Conservation (phyloP, 2,888 invertebrate species). For the Alcis repandata region DNA sequence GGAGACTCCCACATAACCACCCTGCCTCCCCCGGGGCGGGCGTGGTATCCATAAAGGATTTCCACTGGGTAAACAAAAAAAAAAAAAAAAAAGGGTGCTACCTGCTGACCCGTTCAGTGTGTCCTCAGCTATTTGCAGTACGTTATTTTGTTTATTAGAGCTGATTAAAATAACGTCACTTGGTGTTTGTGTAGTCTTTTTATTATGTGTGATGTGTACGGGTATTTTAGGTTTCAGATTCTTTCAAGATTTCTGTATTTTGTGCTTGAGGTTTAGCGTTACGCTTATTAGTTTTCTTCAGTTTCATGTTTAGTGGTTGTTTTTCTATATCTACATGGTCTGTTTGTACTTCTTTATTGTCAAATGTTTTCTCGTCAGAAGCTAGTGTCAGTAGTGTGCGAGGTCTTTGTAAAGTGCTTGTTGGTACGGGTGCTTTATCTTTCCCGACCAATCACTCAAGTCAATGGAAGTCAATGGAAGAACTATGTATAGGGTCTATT, state of each 20-base stretch:
- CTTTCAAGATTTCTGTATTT: neutral
- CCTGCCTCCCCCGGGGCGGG: too few relatives aligned
- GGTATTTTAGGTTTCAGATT: neutral
- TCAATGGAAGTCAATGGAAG: too few relatives aligned
- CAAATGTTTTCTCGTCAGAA: neutral
- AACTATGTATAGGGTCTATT: too few relatives aligned
- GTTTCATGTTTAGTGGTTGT: neutral
- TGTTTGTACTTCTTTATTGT: neutral
- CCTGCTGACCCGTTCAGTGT: neutral
- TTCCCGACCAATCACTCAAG: too few relatives aligned
- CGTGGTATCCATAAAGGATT: too few relatives aligned
- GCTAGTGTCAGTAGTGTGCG: neutral
- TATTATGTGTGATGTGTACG: neutral
- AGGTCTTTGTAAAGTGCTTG: neutral
- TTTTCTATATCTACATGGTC: neutral
- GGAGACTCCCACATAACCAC: too few relatives aligned
- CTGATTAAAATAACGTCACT: neutral
- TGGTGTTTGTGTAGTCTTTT: neutral
- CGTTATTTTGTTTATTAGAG: slow-evolving; percentile 11
- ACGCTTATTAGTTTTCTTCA: neutral
- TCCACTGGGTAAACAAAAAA: too few relatives aligned
- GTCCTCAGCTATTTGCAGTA: slow-evolving; percentile 2
- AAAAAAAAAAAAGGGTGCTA: too few relatives aligned
- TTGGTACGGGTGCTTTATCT: too few relatives aligned
- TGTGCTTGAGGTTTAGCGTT: neutral